Base-by-base conservation (phyloP, 2,888 invertebrate genomes). In the Drosophila incognita region DNA sequence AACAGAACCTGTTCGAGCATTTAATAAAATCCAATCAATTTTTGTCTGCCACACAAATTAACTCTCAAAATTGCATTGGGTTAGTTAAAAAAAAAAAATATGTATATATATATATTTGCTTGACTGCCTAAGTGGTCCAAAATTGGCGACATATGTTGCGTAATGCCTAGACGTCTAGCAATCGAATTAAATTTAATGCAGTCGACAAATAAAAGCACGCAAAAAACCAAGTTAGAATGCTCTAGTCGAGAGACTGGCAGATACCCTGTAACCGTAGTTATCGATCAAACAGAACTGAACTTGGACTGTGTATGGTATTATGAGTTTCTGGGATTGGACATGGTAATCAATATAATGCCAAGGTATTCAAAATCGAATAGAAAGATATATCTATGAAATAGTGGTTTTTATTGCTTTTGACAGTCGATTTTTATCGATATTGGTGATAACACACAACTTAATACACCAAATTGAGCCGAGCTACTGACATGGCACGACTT, bases 161-260 rank as follows among this genome's bases (percentile, higher is more conserved):
- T 77, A 86, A 88, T 67, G 52, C 72, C 48, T 68, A 66, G 59
- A 29, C 58, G 86, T 89, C 90, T 83, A 79, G 81, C 71, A 77
- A 76, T 74, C 81, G 76, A 88, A 85, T 87, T 85, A 78, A 88
- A 87, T 88, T 81, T 82, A 79, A 81, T 74, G 82, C 82, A 82
- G 74, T 70, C 73, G 69, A 72, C 35, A 49, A 21, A 49, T 42
- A 42, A 63, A 52, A 71, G 53, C 2, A 24, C 18, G 18, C 13
- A 57, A 35, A 31, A 65, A 66, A 68, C 63, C 31, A 33, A 57
- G 69, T 65, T 49, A 18, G 24, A 49, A 29, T 29, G 10, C 15
- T 29, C 24, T 18, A 29, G 10, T 24, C 3, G 6, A 29, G 10
- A 6, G 49, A 18, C 49, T 49, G 18, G 3, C 27, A 49, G 18